Percentiles rank a stretch among this genome's conserved stretches.
These are phyloP conservation scores for Eupithecia centaureata DNA, from an alignment of 2,888 invertebrate genomes.

Conservation along the genomic window DNA sequence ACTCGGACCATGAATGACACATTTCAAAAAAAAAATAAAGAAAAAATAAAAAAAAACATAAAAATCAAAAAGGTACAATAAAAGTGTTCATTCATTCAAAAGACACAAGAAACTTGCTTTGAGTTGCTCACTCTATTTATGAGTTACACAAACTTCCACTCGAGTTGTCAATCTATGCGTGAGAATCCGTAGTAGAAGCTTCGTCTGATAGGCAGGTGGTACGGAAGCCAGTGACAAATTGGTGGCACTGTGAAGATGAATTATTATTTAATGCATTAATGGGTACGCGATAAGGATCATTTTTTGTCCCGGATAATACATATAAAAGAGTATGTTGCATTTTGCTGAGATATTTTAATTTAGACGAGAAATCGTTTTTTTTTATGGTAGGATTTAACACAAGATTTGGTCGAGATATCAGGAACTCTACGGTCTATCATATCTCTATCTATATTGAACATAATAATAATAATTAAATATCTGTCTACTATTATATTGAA, in stretches of 20 bases:
- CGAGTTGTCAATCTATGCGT: background rate
- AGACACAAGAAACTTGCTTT: too few species aligned
- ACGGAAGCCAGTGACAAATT: slow-evolving; percentile 51
- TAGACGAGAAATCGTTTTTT: background rate
- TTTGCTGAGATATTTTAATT: background rate
- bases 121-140: too few species aligned
- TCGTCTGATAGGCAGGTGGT: slow-evolving; percentile 38
- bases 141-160: background rate
- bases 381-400: too few species aligned
- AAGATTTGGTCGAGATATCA: background rate
- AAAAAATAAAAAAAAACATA: too few species aligned
- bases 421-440: too few species aligned
- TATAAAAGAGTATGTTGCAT: background rate
- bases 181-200: background rate
- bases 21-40: too few species aligned
- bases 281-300: background rate
- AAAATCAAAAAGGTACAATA: too few species aligned
- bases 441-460: too few species aligned
- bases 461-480: too few species aligned
- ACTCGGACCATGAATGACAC: too few species aligned
- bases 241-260: slow-evolving; percentile 1
- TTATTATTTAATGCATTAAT: background rate
- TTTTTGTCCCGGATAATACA: background rate
- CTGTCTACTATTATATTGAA: too few species aligned
- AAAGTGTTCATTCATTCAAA: too few species aligned